A percentile compares a stretch with the other conserved stretches of the same genome.
Evolutionary conservation across 2,888 invertebrate genomes (phyloP).

Genomic region (Eremobia ochroleuca): DNA sequence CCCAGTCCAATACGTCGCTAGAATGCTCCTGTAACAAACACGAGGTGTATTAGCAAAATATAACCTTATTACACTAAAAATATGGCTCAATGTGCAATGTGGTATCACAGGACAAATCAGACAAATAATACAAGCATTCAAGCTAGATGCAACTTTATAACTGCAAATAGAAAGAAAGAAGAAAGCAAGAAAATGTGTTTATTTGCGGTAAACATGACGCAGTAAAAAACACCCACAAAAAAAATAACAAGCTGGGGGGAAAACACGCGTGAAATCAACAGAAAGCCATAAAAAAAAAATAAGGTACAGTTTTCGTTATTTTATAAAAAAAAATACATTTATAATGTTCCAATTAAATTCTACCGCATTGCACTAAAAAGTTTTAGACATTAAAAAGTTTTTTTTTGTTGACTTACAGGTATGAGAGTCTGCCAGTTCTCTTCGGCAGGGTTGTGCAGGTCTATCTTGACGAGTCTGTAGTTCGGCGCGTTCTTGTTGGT

Average conservation of each 20-base stretch:
- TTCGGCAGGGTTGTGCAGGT: slow-evolving; percentile 93
- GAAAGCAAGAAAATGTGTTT: no score
- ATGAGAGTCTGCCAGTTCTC: slow-evolving; percentile 96
- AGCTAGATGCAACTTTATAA: no score
- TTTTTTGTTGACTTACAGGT: slow-evolving; percentile 83
- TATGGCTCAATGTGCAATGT: not conserved
- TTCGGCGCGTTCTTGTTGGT: slow-evolving; percentile 98
- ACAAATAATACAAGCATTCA: no score
- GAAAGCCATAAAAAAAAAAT: no score
- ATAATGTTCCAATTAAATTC: not conserved
- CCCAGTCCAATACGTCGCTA: slow-evolving; percentile 97
- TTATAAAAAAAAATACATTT: not conserved
- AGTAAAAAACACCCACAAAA: no score
- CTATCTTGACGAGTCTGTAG: slow-evolving; percentile 96
- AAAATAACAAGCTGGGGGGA: no score
- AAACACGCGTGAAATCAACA: no score
- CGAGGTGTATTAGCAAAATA: slow-evolving; percentile 1
- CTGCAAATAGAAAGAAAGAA: no score
- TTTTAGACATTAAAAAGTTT: no score
- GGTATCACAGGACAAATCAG: not conserved
- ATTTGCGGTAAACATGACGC: no score
- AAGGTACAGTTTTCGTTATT: not conserved
- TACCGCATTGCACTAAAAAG: not conserved
- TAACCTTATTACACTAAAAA: accelerated
- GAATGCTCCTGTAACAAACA: slow-evolving; percentile 92